Base-by-base conservation (phyloP, 2,797 vertebrate species). In the Chelon labrosus region DNA sequence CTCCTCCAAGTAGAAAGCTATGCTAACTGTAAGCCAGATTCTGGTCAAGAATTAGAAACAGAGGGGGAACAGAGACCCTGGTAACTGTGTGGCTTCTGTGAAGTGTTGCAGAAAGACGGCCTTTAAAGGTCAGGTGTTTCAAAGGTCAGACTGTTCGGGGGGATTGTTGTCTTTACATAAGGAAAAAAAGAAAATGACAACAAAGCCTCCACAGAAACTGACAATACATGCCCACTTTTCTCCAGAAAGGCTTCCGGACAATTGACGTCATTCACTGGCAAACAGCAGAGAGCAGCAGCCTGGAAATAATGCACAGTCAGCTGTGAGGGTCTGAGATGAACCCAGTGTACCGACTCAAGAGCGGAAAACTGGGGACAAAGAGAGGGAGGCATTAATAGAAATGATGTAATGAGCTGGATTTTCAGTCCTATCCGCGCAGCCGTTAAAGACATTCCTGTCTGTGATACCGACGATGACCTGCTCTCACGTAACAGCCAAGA, bases 101-200 rank as follows among this genome's bases (percentile, higher is more conserved):
- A 67, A 39, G 39, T 49, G 4, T 13, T 14, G 41, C 60, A 67
- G 49, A 72, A 50, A 51, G 27, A 59, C 63, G 55, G 25, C 67
- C 31, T 84, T 83, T 61, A 68, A 83, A 84, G 76, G 69, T 79
- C 73, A 64, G 14, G 61, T 81, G 58, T 47, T 75, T 46, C 41
- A 67, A 82, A 75, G 71, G 72, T 80, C 67, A 75, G 39, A 35
- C 16, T n/a, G 13, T 39, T 17, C 10, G 16, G 16, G 4, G 4
- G 11, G 19, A 53, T 49, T 31, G 61, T 58, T 37, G n/a, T 59
- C 19, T 41, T 66, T 8, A 22, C 14, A 3, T 11, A 25, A 35
- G 5, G 19, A 13, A 20, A 64, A 35, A 25, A 46, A 51, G 9
- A 41, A 41, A 35, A 67, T 47, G 20, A n/a, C 10, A 13, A 55